Base-by-base conservation (phyloP, 2,888 invertebrate genomes). In the Augochlorella aurata region DNA sequence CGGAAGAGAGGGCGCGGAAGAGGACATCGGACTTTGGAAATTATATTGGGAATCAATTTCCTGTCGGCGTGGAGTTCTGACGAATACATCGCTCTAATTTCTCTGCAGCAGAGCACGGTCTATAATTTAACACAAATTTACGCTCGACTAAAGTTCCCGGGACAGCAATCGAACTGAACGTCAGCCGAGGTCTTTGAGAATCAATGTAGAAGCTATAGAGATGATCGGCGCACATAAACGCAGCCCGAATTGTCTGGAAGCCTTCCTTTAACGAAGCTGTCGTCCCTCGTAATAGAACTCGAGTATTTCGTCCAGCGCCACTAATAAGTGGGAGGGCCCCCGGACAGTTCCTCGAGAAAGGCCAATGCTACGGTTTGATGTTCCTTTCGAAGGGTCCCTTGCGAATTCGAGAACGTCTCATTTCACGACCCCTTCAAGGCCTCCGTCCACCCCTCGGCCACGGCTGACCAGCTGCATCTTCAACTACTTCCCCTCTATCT, bases 331-430 rank as follows among this genome's bases (percentile, higher is more conserved):
- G 82, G 67, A 81, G 78, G 83, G 81, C 77, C 70, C 29, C 77
- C n/a, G 65, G 65, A 82, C 81, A 82, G 81, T 85, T 87, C 71
- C 79, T 81, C 79, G 81, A 70, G 82, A 83, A 86, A 81, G 85
- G 76, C 70, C 77, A 77, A 70, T 80, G 71, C 67, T 47, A 79
- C 80, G 83, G 82, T 81, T 83, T 81, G 79, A 79, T 83, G 85
- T 82, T 87, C 82, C 87, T 85, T 82, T 79, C 78, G 72, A 69
- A 81, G 78, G 63, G 75, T 81, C 87, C 85, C 85, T 81, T 79
- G 84, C 86, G 85, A 89, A 87, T 88, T 85, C 86, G 85, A 87
- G 87, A 86, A 84, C 85, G 87, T 88, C 88, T 86, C 86, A 81
- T 86, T 85, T 85, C 82, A 82, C 85, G 77, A 88, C 77, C 87